These are phyloP conservation scores for Melieria picta DNA, from an alignment of 2,888 invertebrate species.

Conservation along the genomic window DNA sequence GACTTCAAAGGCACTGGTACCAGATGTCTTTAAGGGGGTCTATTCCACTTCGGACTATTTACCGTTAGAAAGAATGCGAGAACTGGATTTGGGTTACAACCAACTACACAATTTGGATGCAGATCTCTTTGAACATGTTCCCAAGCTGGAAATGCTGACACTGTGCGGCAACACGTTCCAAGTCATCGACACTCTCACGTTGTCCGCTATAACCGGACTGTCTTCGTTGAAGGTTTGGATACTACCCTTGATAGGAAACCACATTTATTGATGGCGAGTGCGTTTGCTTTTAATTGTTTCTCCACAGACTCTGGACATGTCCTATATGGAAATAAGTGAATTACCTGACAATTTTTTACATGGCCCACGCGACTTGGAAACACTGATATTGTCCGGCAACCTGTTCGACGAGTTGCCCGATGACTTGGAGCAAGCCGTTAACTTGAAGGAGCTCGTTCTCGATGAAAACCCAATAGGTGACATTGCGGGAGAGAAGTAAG, in stretches of 20 bases:
- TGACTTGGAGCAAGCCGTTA: conserved; percentile 71
- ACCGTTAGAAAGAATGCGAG: conserved; percentile 53
- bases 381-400: conserved; percentile 76
- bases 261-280: conserved; percentile 18
- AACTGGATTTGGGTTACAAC: conserved; percentile 74
- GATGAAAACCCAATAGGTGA: conserved; percentile 76
- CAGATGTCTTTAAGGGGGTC: conserved; percentile 74
- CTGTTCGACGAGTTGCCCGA: conserved; percentile 71
- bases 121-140: conserved; percentile 80
- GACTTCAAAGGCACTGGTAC: conserved; percentile 70
- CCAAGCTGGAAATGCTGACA: conserved; percentile 73
- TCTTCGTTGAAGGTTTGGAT: conserved; percentile 71
- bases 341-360: conserved; percentile 76
- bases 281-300: conserved; percentile 18
- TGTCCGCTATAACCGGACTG: conserved; percentile 74
- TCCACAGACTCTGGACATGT: conserved; percentile 74
- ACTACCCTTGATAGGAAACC: not conserved
- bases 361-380: conserved; percentile 73
- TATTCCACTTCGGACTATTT: conserved; percentile 51
- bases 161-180: conserved; percentile 80
- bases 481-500: conserved; percentile 67
- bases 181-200: conserved; percentile 72
- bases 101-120: conserved; percentile 75
- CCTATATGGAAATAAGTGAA: conserved; percentile 72
- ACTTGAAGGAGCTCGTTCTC: conserved; percentile 72